A percentile compares a stretch with the other conserved stretches of the same genome.
Evolutionary conservation across 2,888 invertebrate genomes (phyloP).

Genomic region (Brenthis hecate): DNA sequence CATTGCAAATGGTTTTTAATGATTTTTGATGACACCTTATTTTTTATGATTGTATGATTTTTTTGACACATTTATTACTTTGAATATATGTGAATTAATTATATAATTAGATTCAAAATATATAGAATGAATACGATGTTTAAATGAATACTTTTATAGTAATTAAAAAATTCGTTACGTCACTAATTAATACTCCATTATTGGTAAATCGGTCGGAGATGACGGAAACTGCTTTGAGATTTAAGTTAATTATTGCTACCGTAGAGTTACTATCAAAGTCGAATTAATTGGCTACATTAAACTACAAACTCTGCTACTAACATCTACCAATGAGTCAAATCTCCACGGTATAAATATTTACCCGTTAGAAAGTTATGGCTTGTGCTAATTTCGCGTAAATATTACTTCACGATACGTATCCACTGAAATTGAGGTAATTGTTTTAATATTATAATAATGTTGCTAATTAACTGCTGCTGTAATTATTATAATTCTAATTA

Average conservation of each 20-base stretch:
- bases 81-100: no score
- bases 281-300: conserved; percentile 17
- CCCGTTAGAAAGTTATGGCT: conserved; percentile 2
- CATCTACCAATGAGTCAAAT: conserved; percentile 1
- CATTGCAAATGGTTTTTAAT: no score
- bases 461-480: not conserved
- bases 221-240: conserved; percentile 14
- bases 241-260: conserved; percentile 22
- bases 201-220: conserved; percentile 13
- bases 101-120: no score
- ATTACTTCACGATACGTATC: not conserved
- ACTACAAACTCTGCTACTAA: conserved; percentile 6
- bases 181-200: conserved; percentile 1
- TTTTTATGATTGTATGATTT: no score
- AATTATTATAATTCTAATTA: no score
- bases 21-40: no score
- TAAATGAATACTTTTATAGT: no score
- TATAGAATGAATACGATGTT: no score
- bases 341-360: conserved; percentile 18
- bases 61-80: no score
- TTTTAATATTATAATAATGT: not conserved
- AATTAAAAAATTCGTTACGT: no score
- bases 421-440: not conserved
- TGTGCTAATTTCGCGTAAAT: conserved; percentile 4
- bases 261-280: conserved; percentile 21